Evolutionary conservation across 1,140 invertebrate genomes (phyloP).

Genomic region (Apocrypta bakeri): DNA sequence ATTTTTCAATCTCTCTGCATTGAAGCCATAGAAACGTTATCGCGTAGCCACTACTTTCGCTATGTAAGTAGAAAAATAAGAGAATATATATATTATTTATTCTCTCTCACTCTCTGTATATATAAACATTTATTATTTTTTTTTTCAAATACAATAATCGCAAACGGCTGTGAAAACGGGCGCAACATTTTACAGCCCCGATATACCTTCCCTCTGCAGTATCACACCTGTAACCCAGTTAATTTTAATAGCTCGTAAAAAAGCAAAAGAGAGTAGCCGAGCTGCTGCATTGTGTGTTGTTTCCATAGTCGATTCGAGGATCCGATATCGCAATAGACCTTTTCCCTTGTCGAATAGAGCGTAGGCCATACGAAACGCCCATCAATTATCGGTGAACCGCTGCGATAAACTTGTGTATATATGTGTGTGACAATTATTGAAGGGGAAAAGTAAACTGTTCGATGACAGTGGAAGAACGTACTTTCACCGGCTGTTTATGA

Average conservation of each 20-base stretch:
- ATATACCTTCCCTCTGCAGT: constrained; percentile 4
- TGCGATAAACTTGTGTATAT: constrained; percentile 28
- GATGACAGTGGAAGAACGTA: neutral
- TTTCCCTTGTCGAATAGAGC: neutral
- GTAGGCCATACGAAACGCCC: constrained; percentile 16
- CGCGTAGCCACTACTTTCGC: neutral
- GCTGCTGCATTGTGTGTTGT: constrained; percentile 8
- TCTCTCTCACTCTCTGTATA: too few relatives aligned
- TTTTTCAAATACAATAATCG: too few relatives aligned
- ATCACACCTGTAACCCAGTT: constrained; percentile 62
- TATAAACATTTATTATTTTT: too few relatives aligned
- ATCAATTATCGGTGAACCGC: constrained; percentile 23
- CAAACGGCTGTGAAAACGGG: neutral
- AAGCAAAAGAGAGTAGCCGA: neutral
- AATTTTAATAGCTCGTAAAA: constrained; percentile 57
- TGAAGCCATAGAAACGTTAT: neutral
- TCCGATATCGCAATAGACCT: neutral
- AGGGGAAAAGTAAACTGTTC: neutral
- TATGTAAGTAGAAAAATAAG: too few relatives aligned
- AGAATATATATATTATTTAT: too few relatives aligned
- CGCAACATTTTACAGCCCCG: neutral
- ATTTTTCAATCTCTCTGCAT: neutral
- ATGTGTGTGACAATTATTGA: neutral
- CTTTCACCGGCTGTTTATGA: neutral
- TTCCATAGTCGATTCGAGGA: neutral